phyloP scores from a whole-genome alignment of 2,113 vertebrate genomes.

The Melanostigma gelatinosum region DNA sequence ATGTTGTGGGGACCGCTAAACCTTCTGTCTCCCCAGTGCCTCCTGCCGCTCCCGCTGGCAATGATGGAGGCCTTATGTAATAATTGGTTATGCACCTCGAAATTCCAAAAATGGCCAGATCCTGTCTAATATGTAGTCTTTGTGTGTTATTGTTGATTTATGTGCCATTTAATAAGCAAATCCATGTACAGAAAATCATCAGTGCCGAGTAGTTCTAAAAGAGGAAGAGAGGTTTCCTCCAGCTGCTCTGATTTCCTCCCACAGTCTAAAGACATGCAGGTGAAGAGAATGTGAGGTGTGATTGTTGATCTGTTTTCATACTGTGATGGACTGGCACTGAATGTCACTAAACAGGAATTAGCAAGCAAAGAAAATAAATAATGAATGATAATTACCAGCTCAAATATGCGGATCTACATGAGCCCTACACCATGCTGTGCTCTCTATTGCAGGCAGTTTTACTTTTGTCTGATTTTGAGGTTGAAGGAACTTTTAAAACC shows the following conservation, averaged over 20 bases:
- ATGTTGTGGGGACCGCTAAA: conserved; percentile 20
- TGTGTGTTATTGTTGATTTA: background rate
- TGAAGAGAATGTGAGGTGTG: conserved; percentile 15
- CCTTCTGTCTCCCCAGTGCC: conserved; percentile 39
- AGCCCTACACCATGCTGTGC: conserved; percentile 4
- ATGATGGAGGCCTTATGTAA: background rate
- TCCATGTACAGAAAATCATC: background rate
- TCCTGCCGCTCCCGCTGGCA: conserved; percentile 30
- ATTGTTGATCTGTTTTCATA: conserved; percentile 39
- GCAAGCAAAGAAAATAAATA: conserved; percentile 45
- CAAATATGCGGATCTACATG: conserved; percentile 41
- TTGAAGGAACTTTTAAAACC: conserved; percentile 11
- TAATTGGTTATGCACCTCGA: background rate
- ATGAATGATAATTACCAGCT: conserved; percentile 41
- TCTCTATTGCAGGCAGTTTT: background rate
- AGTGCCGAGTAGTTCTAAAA: background rate
- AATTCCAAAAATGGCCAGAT: background rate
- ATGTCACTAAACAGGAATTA: conserved; percentile 32
- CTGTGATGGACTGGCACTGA: conserved; percentile 25
- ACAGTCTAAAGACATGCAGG: conserved; percentile 8
- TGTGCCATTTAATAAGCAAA: background rate
- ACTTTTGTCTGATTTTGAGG: conserved; percentile 3
- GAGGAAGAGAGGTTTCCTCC: background rate
- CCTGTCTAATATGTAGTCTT: background rate
- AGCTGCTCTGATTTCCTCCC: conserved; percentile 12